Conservation (phyloP, 1,140 invertebrate species). For the Drosophila watanabei region DNA sequence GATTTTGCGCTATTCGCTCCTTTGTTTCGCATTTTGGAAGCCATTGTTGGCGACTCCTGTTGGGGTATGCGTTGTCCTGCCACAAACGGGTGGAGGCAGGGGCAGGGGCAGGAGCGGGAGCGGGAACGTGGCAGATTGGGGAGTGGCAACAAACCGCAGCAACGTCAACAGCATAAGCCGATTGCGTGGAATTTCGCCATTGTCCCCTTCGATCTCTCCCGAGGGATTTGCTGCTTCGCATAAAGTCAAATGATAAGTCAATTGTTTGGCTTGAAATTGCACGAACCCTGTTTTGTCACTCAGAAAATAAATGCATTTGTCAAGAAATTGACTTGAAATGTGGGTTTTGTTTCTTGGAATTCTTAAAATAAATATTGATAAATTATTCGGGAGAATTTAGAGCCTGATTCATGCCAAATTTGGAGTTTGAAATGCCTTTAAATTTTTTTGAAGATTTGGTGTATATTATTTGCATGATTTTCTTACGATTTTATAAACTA, state of each 20-base stretch:
- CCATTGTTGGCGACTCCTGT: conserved; percentile 42
- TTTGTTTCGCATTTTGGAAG: conserved; percentile 64
- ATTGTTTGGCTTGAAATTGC: conserved; percentile 68
- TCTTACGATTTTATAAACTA: no score
- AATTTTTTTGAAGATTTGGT: no score
- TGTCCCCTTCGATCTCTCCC: conserved; percentile 53
- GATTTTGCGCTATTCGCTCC: conserved; percentile 48
- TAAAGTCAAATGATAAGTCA: conserved; percentile 82
- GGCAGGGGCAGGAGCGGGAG: neutral
- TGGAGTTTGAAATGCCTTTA: neutral
- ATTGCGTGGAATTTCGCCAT: conserved; percentile 79
- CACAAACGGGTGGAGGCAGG: conserved; percentile 3
- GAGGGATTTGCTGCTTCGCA: conserved; percentile 55
- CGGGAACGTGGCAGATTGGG: conserved; percentile 8
- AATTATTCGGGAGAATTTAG: neutral
- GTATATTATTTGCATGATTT: no score
- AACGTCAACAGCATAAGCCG: conserved; percentile 71
- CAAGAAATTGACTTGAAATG: neutral
- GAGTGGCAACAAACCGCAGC: conserved; percentile 70
- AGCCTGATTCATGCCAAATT: no score
- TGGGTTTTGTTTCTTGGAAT: no score
- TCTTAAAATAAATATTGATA: neutral
- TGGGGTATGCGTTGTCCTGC: conserved; percentile 22
- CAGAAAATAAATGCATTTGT: conserved; percentile 9
- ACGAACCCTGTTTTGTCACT: conserved; percentile 10